Base-by-base conservation (phyloP, 2,113 vertebrate genomes). In the Nipponia nippon region DNA sequence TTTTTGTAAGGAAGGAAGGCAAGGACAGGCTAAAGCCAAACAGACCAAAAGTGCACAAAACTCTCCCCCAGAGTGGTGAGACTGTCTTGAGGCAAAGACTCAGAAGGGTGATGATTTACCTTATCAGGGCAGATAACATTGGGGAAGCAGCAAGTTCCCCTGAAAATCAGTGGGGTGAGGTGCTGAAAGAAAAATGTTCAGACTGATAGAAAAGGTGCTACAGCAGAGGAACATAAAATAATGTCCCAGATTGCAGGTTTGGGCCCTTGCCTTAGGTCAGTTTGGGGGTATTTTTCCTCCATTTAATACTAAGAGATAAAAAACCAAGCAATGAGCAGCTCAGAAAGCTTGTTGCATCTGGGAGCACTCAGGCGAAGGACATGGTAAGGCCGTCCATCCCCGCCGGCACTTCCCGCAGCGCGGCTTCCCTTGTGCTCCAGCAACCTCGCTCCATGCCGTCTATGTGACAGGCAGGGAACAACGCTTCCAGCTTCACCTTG, bases 371-470 rank as follows among this genome's bases (percentile, higher is more conserved):
- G 66, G 25, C 53, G 79, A 66, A 83, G 73, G 81, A 61, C 61
- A 11, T 0, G 6, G 30, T 75, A 36, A 84, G 58, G 80, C 65
- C 40, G 15, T 73, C 44, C 18, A 34, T 88, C 44, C 78, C 71
- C 0, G 0, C 34, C 2, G 20, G 62, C 84, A 32, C 7, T 85
- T 76, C 69, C 59, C 1, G 4, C 34, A 69, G 11, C 3, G 7
- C 3, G 4, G 75, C 40, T 83, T 90, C 44, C 67, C 34, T 17
- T 25, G 65, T 55, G 10, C 42, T 88, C 21, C 2, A 0, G 49
- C 30, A 69, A 0, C 30, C 36, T 47, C 5, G 1, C 16, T 32
- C 63, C 0, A 0, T n/a, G 40, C 9, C 5, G 1, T 34, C 71
- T 63, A 0, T 11, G 23, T 7, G 12, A 40, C 61, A 89, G 38